phyloP scores from a whole-genome alignment of 1,140 invertebrate genomes.

The Oncopeltus fasciatus region DNA sequence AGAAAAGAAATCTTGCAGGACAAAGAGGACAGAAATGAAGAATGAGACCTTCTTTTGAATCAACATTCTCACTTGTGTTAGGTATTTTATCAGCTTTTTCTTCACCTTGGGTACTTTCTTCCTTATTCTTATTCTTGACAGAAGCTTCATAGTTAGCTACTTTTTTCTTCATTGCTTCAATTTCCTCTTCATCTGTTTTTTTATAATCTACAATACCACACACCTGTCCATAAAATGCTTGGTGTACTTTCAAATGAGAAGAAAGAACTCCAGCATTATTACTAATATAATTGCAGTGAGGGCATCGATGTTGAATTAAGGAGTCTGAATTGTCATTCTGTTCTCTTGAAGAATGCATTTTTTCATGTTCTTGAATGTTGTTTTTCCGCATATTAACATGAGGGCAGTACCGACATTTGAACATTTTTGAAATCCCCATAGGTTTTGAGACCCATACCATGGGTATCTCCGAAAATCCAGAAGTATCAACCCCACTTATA shows the following conservation, averaged over 20 bases:
- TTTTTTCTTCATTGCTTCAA: conserved; percentile 37
- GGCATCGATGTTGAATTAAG: conserved; percentile 36
- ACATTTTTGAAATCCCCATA: conserved; percentile 64
- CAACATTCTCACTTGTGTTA: conserved; percentile 15
- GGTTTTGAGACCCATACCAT: conserved; percentile 54
- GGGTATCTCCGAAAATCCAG: conserved; percentile 35
- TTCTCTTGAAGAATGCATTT: conserved; percentile 53
- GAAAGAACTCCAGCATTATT: conserved; percentile 57
- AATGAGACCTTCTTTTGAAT: background rate
- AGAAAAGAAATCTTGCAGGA: conserved; percentile 53
- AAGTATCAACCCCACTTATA: conserved; percentile 15
- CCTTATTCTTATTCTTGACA: background rate
- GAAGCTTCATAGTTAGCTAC: conserved; percentile 6
- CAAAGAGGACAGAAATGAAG: conserved; percentile 46
- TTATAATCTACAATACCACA: conserved; percentile 51
- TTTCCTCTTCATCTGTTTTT: conserved; percentile 48
- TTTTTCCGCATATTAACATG: conserved; percentile 62
- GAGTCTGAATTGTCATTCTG: conserved; percentile 18
- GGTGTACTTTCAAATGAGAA: conserved; percentile 64
- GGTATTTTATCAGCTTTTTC: no score
- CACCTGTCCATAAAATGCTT: conserved; percentile 49
- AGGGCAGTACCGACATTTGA: conserved; percentile 70
- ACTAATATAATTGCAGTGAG: conserved; percentile 67
- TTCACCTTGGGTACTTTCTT: background rate
- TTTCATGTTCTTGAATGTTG: conserved; percentile 73